phyloP scores from a whole-genome alignment of 2,888 invertebrate genomes.

The Epsilonema sp. region DNA sequence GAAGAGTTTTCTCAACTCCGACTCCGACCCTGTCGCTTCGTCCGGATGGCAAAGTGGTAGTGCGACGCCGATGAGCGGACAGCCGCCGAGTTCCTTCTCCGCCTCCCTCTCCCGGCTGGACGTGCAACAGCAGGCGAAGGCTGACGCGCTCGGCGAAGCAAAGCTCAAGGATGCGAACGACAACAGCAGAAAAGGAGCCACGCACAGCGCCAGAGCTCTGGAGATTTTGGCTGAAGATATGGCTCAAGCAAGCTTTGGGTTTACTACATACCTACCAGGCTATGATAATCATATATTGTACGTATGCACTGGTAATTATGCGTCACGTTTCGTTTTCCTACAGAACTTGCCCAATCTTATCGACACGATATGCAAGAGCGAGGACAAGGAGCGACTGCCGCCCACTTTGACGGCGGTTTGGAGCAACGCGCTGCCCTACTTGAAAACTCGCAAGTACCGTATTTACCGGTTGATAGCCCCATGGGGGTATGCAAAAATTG shows the following conservation, averaged over 20 bases:
- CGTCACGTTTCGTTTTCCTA: conserved; percentile 6
- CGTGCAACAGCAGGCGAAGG: no score
- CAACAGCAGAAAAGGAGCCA: conserved; percentile 21
- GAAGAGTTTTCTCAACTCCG: no score
- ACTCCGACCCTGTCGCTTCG: no score
- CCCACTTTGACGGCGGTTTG: conserved; percentile 58
- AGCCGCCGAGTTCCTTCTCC: background rate
- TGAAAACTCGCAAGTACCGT: no score
- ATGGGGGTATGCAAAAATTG: no score
- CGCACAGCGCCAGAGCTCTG: conserved; percentile 58
- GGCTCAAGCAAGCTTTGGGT: conserved; percentile 8
- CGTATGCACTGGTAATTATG: background rate
- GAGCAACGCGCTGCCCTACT: conserved; percentile 66
- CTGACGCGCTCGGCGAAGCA: background rate
- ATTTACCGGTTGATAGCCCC: no score
- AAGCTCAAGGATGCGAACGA: conserved; percentile 18
- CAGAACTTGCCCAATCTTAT: conserved; percentile 54
- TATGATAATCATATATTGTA: no score
- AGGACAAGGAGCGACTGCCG: conserved; percentile 69
- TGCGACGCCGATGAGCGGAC: no score
- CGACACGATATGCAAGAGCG: conserved; percentile 66
- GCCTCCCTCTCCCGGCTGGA: no score
- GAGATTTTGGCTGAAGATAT: conserved; percentile 49
- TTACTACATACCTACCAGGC: background rate
- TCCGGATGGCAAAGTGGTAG: no score